Percentiles rank a stretch among this genome's conserved stretches.
Conservation (phyloP, 2,888 invertebrate species). For the Phyto melanocephala region DNA sequence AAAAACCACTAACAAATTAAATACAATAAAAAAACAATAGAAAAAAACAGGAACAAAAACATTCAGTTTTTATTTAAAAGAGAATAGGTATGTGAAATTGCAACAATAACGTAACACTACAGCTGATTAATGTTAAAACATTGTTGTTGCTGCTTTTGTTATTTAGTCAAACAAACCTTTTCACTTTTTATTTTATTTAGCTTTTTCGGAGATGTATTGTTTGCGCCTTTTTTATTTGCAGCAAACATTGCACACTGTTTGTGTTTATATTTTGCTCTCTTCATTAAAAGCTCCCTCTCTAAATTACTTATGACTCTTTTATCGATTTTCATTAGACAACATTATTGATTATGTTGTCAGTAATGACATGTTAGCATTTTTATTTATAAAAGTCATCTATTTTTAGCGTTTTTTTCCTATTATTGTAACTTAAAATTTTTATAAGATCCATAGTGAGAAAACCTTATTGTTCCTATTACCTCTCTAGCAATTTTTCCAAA, state of each 20-base stretch:
- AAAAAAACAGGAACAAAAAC: conserved; percentile 32
- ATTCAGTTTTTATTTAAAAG: too few species aligned
- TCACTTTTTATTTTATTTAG: conserved; percentile 47
- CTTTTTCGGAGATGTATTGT: not conserved
- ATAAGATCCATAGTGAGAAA: too few species aligned
- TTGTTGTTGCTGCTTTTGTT: conserved; percentile 10
- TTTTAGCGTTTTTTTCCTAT: too few species aligned
- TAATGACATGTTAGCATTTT: not conserved
- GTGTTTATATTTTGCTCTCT: conserved; percentile 6
- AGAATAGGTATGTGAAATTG: conserved; percentile 56
- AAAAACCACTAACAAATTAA: conserved; percentile 29
- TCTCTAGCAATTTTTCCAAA: too few species aligned
- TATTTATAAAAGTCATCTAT: not conserved
- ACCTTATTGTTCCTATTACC: too few species aligned
- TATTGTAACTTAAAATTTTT: too few species aligned
- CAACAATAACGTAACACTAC: conserved; percentile 22
- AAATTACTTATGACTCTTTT: conserved; percentile 5
- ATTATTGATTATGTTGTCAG: conserved; percentile 19
- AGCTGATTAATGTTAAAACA: conserved; percentile 56
- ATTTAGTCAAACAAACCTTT: conserved; percentile 51
- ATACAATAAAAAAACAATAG: conserved; percentile 13
- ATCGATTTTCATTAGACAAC: conserved; percentile 12
- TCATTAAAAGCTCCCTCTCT: not conserved
- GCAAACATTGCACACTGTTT: conserved; percentile 45
- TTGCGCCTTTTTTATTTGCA: conserved; percentile 42